phyloP scores from a whole-genome alignment of 2,888 invertebrate genomes.

The Noctua janthe region DNA sequence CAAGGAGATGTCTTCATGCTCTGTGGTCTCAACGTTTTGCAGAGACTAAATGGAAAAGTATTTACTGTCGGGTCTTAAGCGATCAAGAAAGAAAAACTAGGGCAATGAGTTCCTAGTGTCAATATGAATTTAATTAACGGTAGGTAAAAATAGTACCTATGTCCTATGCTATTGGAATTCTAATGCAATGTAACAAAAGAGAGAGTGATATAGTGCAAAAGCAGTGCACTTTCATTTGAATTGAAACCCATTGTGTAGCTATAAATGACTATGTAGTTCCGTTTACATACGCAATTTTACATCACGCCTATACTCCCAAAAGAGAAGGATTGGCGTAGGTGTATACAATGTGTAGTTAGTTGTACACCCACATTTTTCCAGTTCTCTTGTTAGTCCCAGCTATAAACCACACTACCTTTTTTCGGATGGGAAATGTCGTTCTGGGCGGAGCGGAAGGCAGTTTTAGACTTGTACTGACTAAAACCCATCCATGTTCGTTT shows the following conservation, averaged over 20 bases:
- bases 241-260: neutral
- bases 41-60: neutral
- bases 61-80: neutral
- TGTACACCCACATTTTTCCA: neutral
- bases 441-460: no score
- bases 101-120: neutral
- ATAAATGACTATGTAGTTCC: conserved; percentile 1
- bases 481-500: no score
- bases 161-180: neutral
- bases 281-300: neutral
- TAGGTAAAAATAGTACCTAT: neutral
- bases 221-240: neutral
- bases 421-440: no score
- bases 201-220: neutral
- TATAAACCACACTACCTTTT: neutral
- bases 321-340: neutral
- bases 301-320: neutral
- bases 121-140: neutral
- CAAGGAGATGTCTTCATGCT: neutral
- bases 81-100: neutral
- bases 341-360: neutral
- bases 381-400: neutral
- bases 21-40: neutral
- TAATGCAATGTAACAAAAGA: neutral
- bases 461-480: no score